These are phyloP conservation scores for Ptilodon capucinus DNA, from an alignment of 2,888 invertebrate genomes.

Conservation along the genomic window DNA sequence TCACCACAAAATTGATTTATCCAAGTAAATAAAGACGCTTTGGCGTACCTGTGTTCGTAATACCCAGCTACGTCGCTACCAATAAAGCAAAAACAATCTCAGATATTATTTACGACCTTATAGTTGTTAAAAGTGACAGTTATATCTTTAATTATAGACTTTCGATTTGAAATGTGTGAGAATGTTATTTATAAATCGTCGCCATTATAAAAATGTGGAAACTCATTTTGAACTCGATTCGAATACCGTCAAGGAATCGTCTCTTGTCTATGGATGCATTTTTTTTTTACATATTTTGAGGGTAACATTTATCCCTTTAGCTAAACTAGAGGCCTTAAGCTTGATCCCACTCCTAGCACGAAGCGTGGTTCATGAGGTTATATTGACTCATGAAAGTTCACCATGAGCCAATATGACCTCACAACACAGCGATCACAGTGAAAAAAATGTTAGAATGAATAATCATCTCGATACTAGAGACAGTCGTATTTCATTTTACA, in stretches of 20 bases:
- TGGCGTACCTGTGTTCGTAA: no score
- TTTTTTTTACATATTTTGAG: no score
- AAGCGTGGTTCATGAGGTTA: no score
- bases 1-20: no score
- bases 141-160: conserved; percentile 28
- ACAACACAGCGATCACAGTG: neutral
- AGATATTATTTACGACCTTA: conserved; percentile 18
- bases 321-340: no score
- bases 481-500: neutral
- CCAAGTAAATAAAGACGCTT: no score
- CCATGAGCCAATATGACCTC: no score
- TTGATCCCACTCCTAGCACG: no score
- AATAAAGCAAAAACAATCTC: neutral
- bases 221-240: conserved; percentile 16
- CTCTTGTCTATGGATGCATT: neutral
- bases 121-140: conserved; percentile 17
- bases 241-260: neutral
- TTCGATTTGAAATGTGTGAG: conserved; percentile 25
- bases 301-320: no score
- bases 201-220: conserved; percentile 18
- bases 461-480: neutral
- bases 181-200: conserved; percentile 10
- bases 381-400: no score
- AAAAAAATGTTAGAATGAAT: neutral
- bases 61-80: neutral